Evolutionary conservation across 2,113 vertebrate genomes (phyloP), one percentile per base, ranked within the genome.

Genomic region (Periophthalmus modestus): DNA sequence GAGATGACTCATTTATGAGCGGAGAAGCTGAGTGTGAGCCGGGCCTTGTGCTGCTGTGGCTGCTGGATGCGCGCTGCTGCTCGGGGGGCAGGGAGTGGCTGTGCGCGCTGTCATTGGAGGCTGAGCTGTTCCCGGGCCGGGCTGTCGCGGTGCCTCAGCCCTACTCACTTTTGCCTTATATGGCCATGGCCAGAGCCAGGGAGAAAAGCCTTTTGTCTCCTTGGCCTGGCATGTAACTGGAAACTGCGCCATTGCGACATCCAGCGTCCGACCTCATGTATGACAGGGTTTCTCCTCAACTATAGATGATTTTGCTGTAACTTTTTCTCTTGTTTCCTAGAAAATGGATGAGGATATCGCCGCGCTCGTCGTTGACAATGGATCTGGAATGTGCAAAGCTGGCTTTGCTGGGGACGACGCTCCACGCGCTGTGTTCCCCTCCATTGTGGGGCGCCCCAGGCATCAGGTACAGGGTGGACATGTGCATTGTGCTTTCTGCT

Each of bases 101-200:
- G 62, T 13, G 15, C 67, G n/a, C 80, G n/a, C 78, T 34, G 19
- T 68, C 75, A 55, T 52, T 73, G 66, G 69, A 68, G 71, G 68
- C 74, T 73, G 82, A 10, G 57, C 23, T 28, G 21, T 85, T 86
- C 80, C 71, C 87, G 88, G 90, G 66, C 87, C 88, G 83, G 74
- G 87, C 75, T 74, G 82, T 77, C 74, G 67, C 80, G 67, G 62
- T 73, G 74, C 86, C 83, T 66, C 81, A 81, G 81, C 87, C 86
- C 77, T 85, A 86, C 89, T 73, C 84, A 78, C 92, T 87, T 91
- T 97, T 95, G 86, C 97, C 97, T 95, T 97, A 97, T 97, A 97
- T 96, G 96, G 96, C 89, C 93, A 96, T 93, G 88, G 82, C 75
- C 83, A 87, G 84, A 81, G 86, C 72, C 28, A 75, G 77, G 85